These are phyloP conservation scores for Lepidurus apus DNA, from an alignment of 1,140 invertebrate species.

Conservation along the genomic window DNA sequence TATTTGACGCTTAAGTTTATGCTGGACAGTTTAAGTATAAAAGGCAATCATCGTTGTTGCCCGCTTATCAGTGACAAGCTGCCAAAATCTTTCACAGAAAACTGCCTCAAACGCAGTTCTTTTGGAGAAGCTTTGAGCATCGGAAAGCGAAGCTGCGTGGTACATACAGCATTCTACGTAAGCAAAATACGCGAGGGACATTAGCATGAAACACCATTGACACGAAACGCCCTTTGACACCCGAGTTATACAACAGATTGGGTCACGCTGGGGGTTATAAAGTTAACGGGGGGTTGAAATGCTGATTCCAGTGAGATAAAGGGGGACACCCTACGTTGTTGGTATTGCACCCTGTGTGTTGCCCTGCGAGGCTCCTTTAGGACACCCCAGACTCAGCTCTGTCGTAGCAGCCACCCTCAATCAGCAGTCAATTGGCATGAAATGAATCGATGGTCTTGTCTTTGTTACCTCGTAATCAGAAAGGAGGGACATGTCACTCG, in stretches of 20 bases:
- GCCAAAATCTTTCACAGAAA: conserved; percentile 12
- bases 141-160: neutral
- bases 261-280: conserved; percentile 14
- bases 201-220: conserved; percentile 15
- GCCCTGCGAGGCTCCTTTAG: neutral
- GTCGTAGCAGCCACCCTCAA: conserved; percentile 1
- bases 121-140: neutral
- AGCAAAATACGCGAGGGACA: neutral
- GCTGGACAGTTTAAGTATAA: neutral
- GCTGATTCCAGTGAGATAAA: neutral
- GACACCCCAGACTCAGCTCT: neutral
- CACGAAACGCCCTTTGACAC: conserved; percentile 18
- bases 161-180: neutral
- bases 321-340: conserved; percentile 3
- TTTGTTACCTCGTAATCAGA: neutral
- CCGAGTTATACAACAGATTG: conserved; percentile 14
- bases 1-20: neutral
- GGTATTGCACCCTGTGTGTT: conserved; percentile 2
- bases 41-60: neutral
- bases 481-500: neutral
- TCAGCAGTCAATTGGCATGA: conserved; percentile 21
- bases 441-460: conserved; percentile 14
- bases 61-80: conserved; percentile 17
- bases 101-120: neutral
- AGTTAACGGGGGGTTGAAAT: conserved; percentile 2